Conservation (phyloP, 2,888 invertebrate genomes). For the Ctenicera cuprea region DNA sequence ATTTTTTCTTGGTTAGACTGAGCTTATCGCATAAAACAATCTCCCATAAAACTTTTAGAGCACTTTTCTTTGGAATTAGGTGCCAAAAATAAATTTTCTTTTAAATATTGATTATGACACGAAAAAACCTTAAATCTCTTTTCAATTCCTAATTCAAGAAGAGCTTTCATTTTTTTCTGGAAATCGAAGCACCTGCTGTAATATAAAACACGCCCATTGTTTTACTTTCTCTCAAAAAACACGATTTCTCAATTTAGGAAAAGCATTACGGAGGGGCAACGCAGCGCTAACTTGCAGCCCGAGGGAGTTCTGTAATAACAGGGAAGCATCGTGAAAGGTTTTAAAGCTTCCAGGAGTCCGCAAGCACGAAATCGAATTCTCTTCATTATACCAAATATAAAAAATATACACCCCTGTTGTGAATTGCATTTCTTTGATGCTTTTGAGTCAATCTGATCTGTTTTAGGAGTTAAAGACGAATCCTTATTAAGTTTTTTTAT, state of each 20-base stretch:
- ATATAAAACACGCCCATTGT: background rate
- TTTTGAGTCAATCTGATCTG: too few species aligned
- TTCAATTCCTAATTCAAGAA: background rate
- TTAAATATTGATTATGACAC: too few species aligned
- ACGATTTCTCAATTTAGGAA: conserved; percentile 12
- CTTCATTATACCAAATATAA: background rate
- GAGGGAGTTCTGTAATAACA: conserved; percentile 11
- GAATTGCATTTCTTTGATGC: too few species aligned
- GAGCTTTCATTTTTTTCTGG: background rate
- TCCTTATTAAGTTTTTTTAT: background rate
- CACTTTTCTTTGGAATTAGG: too few species aligned
- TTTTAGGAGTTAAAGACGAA: too few species aligned
- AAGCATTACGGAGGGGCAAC: background rate
- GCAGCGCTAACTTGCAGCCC: conserved; percentile 3
- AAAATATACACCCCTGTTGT: background rate
- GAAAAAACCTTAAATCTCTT: background rate
- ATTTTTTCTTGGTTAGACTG: too few species aligned
- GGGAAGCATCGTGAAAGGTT: conserved; percentile 1
- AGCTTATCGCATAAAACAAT: too few species aligned
- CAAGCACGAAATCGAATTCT: background rate
- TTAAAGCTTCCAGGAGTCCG: background rate
- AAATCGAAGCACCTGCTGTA: background rate
- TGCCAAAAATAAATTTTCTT: too few species aligned
- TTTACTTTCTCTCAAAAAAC: conserved; percentile 3
- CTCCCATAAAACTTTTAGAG: too few species aligned